phyloP scores from a whole-genome alignment of 2,113 vertebrate genomes.

The Chrysochloris asiatica region DNA sequence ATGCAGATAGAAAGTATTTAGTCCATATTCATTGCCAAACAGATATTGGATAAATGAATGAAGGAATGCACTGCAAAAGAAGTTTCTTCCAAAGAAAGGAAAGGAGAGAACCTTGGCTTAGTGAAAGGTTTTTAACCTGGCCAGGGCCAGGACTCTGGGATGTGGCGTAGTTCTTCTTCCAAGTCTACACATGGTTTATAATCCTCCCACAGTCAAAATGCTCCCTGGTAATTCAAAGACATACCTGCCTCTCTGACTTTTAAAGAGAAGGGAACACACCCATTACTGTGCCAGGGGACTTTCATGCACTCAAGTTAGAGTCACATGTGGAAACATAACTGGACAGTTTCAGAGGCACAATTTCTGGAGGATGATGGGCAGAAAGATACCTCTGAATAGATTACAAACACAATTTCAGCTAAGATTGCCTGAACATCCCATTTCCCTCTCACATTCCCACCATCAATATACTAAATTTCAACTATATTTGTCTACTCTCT shows the following conservation, averaged over 20 bases:
- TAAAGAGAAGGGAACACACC: background rate
- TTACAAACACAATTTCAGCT: background rate
- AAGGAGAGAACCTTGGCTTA: background rate
- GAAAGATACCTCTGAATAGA: background rate
- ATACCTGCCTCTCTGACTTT: background rate
- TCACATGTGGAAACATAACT: background rate
- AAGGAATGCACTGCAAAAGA: background rate
- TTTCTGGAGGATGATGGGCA: background rate
- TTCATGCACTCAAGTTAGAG: background rate
- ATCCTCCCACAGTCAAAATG: background rate
- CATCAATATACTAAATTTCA: background rate
- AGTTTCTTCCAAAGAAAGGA: background rate
- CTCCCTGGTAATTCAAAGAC: background rate
- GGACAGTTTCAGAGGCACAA: background rate
- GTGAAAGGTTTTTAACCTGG: background rate
- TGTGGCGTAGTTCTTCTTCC: fast-evolving
- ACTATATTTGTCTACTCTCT: background rate
- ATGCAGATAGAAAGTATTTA: background rate
- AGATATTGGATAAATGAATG: background rate
- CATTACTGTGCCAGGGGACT: background rate
- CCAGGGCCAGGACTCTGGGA: background rate
- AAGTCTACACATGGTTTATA: fast-evolving
- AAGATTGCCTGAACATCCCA: background rate
- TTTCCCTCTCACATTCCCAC: background rate
- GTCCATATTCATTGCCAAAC: background rate